phyloP scores from a whole-genome alignment of 2,888 invertebrate genomes.

The Epinotia bilunana region DNA sequence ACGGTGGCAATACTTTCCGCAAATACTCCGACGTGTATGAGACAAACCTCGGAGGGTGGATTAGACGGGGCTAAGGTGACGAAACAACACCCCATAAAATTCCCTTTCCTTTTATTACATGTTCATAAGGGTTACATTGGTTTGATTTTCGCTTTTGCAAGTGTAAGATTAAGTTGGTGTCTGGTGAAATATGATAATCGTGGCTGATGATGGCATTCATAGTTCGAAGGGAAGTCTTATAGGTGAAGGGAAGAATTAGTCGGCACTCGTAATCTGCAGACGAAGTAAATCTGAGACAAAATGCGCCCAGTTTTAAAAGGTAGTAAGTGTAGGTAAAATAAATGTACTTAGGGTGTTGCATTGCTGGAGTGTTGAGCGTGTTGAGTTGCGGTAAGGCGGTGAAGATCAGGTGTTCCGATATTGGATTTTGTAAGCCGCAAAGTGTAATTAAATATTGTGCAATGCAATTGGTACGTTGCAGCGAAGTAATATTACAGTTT shows the following conservation, averaged over 20 bases:
- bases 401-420: constrained; percentile 28
- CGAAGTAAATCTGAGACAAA: constrained; percentile 37
- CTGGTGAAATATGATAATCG: constrained; percentile 81
- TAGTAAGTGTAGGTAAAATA: background rate
- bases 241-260: constrained; percentile 67
- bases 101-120: constrained; percentile 36
- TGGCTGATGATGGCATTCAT: constrained; percentile 81
- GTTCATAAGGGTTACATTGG: constrained; percentile 46
- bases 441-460: constrained; percentile 29
- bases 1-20: constrained; percentile 72
- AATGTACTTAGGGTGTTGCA: background rate
- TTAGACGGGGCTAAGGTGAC: constrained; percentile 68
- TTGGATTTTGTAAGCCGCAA: constrained; percentile 31
- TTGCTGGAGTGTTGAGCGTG: background rate
- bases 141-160: background rate
- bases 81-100: constrained; percentile 56
- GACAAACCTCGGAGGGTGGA: constrained; percentile 72
- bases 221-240: constrained; percentile 73
- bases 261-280: constrained; percentile 56
- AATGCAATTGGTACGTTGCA: constrained; percentile 13
- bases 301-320: background rate
- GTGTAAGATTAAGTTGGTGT: constrained; percentile 38
- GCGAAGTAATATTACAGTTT: too few relatives aligned
- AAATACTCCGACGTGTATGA: constrained; percentile 73
- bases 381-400: constrained; percentile 26